Evolutionary conservation across 2,797 vertebrate genomes (phyloP).

Genomic region (Lepilemur septentrionalis): DNA sequence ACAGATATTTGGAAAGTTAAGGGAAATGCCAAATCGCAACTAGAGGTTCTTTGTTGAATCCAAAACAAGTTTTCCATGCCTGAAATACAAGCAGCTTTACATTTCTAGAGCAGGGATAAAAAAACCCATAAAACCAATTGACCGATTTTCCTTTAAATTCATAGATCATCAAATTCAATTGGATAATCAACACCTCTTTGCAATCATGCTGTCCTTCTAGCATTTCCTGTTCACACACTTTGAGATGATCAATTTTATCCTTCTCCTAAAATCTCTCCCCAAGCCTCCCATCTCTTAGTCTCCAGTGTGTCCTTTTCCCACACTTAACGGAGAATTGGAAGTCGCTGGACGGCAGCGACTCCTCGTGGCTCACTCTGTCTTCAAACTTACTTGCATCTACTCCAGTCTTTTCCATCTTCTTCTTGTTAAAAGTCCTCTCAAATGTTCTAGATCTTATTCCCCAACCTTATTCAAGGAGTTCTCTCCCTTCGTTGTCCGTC

Average conservation of each 20-base stretch:
- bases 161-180: not conserved
- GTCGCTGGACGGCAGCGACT: fast-evolving
- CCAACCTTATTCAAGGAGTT: not conserved
- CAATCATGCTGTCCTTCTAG: not conserved
- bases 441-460: not conserved
- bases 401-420: not conserved
- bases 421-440: not conserved
- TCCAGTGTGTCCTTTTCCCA: not conserved
- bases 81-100: not conserved
- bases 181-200: not conserved
- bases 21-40: not conserved
- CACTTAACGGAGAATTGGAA: not conserved
- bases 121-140: not conserved
- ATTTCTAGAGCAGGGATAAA: not conserved
- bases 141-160: not conserved
- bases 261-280: not conserved
- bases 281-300: not conserved
- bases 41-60: not conserved
- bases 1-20: not conserved
- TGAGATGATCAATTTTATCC: not conserved
- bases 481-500: not conserved
- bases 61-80: not conserved
- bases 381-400: not conserved
- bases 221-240: not conserved
- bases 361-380: not conserved